A percentile compares a stretch with the other conserved stretches of the same genome.
These are phyloP conservation scores for Drosophila ficusphila DNA, from an alignment of 1,140 invertebrate genomes.

Conservation along the genomic window DNA sequence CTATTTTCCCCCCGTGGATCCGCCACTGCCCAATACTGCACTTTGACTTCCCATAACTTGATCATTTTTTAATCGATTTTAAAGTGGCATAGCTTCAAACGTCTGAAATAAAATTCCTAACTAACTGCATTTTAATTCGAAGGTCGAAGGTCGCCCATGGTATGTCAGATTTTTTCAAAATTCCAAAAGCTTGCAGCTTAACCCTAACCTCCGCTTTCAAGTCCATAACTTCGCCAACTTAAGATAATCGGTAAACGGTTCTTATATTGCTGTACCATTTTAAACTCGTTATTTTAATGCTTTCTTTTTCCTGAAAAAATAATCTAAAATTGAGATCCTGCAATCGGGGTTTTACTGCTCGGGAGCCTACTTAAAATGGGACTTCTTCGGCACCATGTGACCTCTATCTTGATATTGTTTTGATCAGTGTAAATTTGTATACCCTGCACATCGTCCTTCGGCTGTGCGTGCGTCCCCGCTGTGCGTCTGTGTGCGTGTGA, in stretches of 20 bases:
- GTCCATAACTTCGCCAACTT: too few relatives aligned
- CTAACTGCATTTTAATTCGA: too few relatives aligned
- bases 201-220: too few relatives aligned
- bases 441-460: slow-evolving; percentile 4
- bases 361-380: background rate
- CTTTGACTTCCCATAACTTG: too few relatives aligned
- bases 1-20: too few relatives aligned
- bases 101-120: too few relatives aligned
- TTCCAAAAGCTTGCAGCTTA: too few relatives aligned
- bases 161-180: too few relatives aligned
- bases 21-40: too few relatives aligned
- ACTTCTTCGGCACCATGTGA: background rate
- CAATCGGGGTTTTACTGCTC: background rate
- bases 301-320: background rate
- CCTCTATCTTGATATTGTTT: slow-evolving; percentile 18
- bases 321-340: slow-evolving; percentile 24
- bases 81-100: too few relatives aligned
- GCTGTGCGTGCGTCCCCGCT: slow-evolving; percentile 12
- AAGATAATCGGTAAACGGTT: background rate
- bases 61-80: too few relatives aligned
- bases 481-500: slow-evolving; percentile 35
- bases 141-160: too few relatives aligned
- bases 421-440: slow-evolving; percentile 25
- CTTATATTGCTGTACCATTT: background rate
- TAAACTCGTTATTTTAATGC: background rate